A percentile compares a stretch with the other conserved stretches of the same genome.
Conservation (phyloP, 1,140 invertebrate genomes). For the Cyclargus thomasi region DNA sequence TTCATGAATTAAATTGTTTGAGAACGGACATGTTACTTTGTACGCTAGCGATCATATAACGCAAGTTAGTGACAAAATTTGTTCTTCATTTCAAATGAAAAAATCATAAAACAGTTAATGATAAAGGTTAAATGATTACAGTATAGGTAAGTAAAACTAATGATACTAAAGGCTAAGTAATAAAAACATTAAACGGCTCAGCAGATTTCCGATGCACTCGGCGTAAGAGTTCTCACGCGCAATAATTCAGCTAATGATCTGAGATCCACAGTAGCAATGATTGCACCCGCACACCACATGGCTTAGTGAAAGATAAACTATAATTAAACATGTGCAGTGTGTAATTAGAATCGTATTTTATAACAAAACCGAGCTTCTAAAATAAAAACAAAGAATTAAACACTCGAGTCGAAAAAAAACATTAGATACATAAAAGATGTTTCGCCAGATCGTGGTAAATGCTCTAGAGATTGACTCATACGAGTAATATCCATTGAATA, state of each 20-base stretch:
- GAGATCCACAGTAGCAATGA: slow-evolving; percentile 52
- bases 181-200: not conserved
- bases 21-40: no score
- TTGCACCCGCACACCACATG: slow-evolving; percentile 52
- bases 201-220: slow-evolving; percentile 12
- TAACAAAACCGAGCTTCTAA: not conserved
- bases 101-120: no score
- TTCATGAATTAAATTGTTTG: no score
- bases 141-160: not conserved
- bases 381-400: no score
- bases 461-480: no score
- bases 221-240: slow-evolving; percentile 32
- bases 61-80: no score
- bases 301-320: slow-evolving; percentile 30
- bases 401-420: not conserved
- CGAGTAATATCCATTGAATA: no score
- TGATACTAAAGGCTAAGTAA: not conserved
- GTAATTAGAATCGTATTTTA: slow-evolving; percentile 33
- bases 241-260: slow-evolving; percentile 30
- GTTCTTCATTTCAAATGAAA: no score
- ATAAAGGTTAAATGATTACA: no score
- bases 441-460: not conserved
- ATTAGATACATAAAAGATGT: not conserved
- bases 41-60: no score
- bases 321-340: slow-evolving; percentile 33